Percentiles rank a stretch among this genome's conserved stretches.
phyloP scores from a whole-genome alignment of 2,888 invertebrate species.

The Aspidapion aeneum region DNA sequence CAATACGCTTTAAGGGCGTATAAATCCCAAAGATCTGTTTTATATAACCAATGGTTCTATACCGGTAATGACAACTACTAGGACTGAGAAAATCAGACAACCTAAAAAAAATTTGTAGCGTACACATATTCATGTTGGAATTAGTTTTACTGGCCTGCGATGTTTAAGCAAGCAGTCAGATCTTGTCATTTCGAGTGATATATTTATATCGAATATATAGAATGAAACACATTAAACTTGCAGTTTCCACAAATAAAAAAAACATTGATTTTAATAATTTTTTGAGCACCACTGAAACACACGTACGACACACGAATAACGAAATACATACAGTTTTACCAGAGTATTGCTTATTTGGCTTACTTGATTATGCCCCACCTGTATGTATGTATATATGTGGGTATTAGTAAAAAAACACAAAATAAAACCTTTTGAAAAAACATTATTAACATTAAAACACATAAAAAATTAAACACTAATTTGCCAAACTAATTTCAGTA shows the following conservation, averaged over 20 bases:
- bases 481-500: slow-evolving; percentile 35
- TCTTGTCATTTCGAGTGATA: slow-evolving; percentile 46
- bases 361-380: slow-evolving; percentile 52
- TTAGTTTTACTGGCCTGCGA: not conserved
- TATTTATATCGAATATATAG: too few species aligned
- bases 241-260: slow-evolving; percentile 49
- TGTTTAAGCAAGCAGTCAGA: slow-evolving; percentile 45
- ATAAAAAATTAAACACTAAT: slow-evolving; percentile 44
- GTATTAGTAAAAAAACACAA: slow-evolving; percentile 50
- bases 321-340: slow-evolving; percentile 51
- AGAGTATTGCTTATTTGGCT: slow-evolving; percentile 50
- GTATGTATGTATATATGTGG: slow-evolving; percentile 51
- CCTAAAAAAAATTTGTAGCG: too few species aligned
- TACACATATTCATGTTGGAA: too few species aligned
- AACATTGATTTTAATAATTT: slow-evolving; percentile 41
- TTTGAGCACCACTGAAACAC: slow-evolving; percentile 50
- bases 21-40: too few species aligned
- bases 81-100: too few species aligned
- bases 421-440: slow-evolving; percentile 31
- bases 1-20: too few species aligned
- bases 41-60: too few species aligned
- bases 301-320: slow-evolving; percentile 50
- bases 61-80: too few species aligned
- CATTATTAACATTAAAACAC: slow-evolving; percentile 25
- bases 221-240: slow-evolving; percentile 48